phyloP scores from a whole-genome alignment of 2,888 invertebrate species.

The Carpatolechia fugitivella region DNA sequence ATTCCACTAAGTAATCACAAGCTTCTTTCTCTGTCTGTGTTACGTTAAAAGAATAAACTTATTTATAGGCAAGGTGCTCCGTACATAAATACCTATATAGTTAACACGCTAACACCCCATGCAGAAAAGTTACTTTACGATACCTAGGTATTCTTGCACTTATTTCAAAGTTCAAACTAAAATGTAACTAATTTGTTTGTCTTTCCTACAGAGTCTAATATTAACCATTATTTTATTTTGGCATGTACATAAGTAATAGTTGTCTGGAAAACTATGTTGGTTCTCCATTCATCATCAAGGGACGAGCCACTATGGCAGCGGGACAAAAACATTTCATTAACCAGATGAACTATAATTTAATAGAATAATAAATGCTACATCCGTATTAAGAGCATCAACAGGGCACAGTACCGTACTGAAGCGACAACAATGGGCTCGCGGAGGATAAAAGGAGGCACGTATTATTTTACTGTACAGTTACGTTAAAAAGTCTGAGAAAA shows the following conservation, averaged over 20 bases:
- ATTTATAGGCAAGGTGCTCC: slow-evolving; percentile 7
- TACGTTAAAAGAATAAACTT: slow-evolving; percentile 13
- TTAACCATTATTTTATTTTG: too few relatives aligned
- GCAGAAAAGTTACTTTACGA: not conserved
- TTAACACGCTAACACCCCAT: not conserved
- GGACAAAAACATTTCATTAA: slow-evolving; percentile 26
- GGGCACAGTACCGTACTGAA: slow-evolving; percentile 65
- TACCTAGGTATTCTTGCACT: too few relatives aligned
- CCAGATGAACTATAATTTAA: slow-evolving; percentile 47
- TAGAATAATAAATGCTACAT: slow-evolving; percentile 76
- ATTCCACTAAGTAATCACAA: slow-evolving; percentile 26
- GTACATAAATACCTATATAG: not conserved
- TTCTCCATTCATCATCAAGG: not conserved
- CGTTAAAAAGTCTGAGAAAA: slow-evolving; percentile 43
- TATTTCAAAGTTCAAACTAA: not conserved
- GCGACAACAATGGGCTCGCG: slow-evolving; percentile 60
- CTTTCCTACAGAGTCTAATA: too few relatives aligned
- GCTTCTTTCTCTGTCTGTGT: slow-evolving; percentile 15
- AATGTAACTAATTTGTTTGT: too few relatives aligned
- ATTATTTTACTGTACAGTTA: slow-evolving; percentile 67
- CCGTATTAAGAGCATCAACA: slow-evolving; percentile 70
- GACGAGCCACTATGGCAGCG: not conserved
- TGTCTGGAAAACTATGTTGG: not conserved
- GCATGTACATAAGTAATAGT: too few relatives aligned
- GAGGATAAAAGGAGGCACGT: slow-evolving; percentile 50